Percentiles rank a stretch among this genome's conserved stretches.
Conservation (phyloP, 1,140 invertebrate genomes). For the Agrilus planipennis region DNA sequence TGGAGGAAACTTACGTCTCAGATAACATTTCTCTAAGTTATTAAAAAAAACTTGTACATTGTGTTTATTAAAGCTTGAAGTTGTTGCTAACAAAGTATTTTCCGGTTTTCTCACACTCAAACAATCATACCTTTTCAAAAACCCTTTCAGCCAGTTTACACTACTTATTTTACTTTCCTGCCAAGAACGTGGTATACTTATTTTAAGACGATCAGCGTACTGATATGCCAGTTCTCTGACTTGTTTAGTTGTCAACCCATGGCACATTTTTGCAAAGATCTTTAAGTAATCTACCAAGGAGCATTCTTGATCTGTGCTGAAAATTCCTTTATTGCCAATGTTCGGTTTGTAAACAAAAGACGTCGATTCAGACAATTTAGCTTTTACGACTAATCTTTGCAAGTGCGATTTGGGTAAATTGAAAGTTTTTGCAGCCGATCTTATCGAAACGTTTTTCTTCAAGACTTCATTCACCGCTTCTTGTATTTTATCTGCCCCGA, state of each 20-base stretch:
- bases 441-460: neutral
- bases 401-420: neutral
- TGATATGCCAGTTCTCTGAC: neutral
- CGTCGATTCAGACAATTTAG: neutral
- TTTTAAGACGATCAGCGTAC: neutral
- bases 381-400: conserved; percentile 1
- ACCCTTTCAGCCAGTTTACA: conserved; percentile 29
- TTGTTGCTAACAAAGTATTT: conserved; percentile 28
- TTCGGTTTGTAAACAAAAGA: neutral
- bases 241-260: neutral
- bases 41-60: conserved; percentile 28
- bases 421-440: conserved; percentile 1
- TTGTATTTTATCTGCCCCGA: neutral
- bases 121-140: conserved; percentile 29
- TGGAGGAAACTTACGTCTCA: conserved; percentile 12
- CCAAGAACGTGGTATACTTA: neutral
- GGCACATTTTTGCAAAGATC: neutral
- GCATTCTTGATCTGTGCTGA: conserved; percentile 3
- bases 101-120: conserved; percentile 16
- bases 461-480: conserved; percentile 1
- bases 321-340: no score
- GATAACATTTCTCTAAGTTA: conserved; percentile 20
- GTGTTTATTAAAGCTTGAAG: conserved; percentile 31
- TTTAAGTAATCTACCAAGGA: conserved; percentile 3
- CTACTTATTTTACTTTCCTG: neutral